A percentile compares a stretch with the other conserved stretches of the same genome.
phyloP scores from a whole-genome alignment of 1,140 invertebrate species.

The Temnothorax nylanderi region DNA sequence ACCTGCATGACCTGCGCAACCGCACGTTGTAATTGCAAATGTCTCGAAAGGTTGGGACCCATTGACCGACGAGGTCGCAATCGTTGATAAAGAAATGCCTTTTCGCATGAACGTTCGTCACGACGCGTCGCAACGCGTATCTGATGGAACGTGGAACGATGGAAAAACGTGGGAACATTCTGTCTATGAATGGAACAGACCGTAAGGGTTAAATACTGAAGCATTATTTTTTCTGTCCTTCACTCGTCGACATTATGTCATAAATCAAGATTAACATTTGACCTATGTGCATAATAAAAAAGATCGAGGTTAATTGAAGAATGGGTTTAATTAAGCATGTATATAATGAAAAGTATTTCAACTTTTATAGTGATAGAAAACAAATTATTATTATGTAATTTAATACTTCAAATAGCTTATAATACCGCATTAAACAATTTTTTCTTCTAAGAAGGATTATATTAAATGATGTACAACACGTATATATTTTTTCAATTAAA shows the following conservation, averaged over 20 bases:
- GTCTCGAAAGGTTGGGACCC: slow-evolving; percentile 41
- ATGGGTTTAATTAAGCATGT: not conserved
- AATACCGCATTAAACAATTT: not conserved
- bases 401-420: too few relatives aligned
- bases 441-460: not conserved
- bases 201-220: not conserved
- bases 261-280: not conserved
- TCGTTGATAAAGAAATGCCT: slow-evolving; percentile 41
- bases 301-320: not conserved
- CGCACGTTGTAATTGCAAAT: slow-evolving; percentile 72
- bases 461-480: not conserved
- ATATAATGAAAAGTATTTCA: not conserved
- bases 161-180: slow-evolving; percentile 54
- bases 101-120: slow-evolving; percentile 59
- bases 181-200: not conserved
- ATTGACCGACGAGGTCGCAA: slow-evolving; percentile 45
- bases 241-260: not conserved
- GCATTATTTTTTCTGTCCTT: not conserved
- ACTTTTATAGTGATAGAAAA: not conserved
- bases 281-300: not conserved
- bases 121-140: slow-evolving; percentile 66
- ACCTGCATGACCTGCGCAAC: not conserved
- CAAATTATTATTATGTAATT: not conserved
- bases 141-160: too few relatives aligned
- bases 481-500: not conserved